Evolutionary conservation across 2,113 vertebrate species (phyloP), one percentile per base, ranked within the genome.

Genomic region (Prietella phreatophila): DNA sequence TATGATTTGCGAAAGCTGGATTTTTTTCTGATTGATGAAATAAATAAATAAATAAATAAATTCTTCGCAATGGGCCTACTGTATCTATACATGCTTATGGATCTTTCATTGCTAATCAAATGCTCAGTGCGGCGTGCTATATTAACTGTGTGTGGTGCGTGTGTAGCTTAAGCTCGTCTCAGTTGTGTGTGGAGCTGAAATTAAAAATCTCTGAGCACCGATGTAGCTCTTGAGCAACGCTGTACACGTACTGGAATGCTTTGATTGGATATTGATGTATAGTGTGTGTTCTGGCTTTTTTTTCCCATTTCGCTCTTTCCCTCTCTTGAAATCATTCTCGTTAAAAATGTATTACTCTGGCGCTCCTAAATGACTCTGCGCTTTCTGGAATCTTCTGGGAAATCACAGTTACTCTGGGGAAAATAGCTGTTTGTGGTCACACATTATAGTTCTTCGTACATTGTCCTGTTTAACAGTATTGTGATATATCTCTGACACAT

Each of bases 381-480:
- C 53, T 61, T 78, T 86, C 53, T 3, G 25, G 14, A 19, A 17
- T 88, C 86, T 76, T 42, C 13, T 61, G 85, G 88, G 88, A 89
- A 89, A 89, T 89, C 42, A 53, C 50, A 36, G 53, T 80, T 63
- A 55, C 82, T 82, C n/a, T 19, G 39, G 61, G 27, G 19, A 86
- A 82, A 55, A 53, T 33, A 53, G 73, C 14, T 78, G 63, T 11
- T 63, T 79, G 56, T 61, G 36, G 55, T 8, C 75, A 36, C n/a
- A 27, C 22, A 17, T 20, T 30, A n/a, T 78, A 55, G 76, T 69
- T 17, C 14, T 17, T 33, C 4, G 3, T 33, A 17, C 3, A 14
- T n/a, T 33, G 65, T 17, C 27, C 25, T n/a, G 61, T 11, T 27
- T 63, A 27, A 63, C 3, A 27, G 61, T 63, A 30, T 17, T 9